These are phyloP conservation scores for Acheta domesticus DNA, from an alignment of 2,888 invertebrate species.

Conservation along the genomic window DNA sequence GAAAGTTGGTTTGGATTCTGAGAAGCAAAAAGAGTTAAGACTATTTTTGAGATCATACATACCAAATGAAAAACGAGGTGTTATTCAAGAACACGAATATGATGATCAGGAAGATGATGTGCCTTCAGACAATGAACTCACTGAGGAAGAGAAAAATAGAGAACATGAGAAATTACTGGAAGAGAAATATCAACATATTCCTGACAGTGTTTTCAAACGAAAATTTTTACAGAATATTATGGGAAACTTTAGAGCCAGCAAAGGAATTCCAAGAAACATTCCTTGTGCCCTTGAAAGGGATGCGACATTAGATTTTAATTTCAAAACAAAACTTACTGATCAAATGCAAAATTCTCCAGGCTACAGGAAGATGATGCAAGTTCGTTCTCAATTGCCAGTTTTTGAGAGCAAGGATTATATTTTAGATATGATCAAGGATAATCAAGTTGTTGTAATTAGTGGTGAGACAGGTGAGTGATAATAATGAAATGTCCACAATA, in stretches of 20 bases:
- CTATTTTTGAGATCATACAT: neutral
- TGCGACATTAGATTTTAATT: conserved; percentile 47
- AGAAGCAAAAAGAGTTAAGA: neutral
- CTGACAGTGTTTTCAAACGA: conserved; percentile 54
- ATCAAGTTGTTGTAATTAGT: conserved; percentile 73
- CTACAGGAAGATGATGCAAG: conserved; percentile 57
- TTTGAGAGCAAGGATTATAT: conserved; percentile 61
- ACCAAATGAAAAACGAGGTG: neutral
- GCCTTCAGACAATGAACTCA: neutral
- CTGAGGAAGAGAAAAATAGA: conserved; percentile 5
- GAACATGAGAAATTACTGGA: neutral
- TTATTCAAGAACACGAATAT: neutral
- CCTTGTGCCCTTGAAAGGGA: conserved; percentile 40
- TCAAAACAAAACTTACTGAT: conserved; percentile 50
- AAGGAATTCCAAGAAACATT: conserved; percentile 43
- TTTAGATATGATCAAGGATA: conserved; percentile 57
- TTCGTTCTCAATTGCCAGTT: conserved; percentile 65
- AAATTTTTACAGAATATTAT: conserved; percentile 63
- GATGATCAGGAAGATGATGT: neutral
- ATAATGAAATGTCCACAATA: too few relatives aligned
- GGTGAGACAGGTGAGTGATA: conserved; percentile 61
- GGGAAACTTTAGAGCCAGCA: conserved; percentile 60
- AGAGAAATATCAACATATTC: conserved; percentile 49
- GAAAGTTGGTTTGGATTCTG: neutral
- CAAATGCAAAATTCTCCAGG: conserved; percentile 45